phyloP scores from a whole-genome alignment of 2,797 vertebrate genomes.

The Pangasius djambal region DNA sequence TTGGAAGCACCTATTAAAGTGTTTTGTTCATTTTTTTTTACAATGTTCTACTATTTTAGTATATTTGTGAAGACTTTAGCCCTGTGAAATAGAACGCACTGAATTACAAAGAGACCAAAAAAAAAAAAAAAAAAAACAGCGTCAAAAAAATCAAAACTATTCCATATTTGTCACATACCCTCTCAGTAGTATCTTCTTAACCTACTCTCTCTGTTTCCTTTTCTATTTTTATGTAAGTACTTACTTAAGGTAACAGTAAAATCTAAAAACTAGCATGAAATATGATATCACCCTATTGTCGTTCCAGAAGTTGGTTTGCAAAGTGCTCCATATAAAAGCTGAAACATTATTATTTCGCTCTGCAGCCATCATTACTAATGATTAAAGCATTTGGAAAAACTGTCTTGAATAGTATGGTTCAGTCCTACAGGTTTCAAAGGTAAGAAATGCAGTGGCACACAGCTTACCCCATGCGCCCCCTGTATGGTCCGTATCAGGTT shows the following conservation, averaged over 20 bases:
- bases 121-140: background rate
- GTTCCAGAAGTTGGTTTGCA: background rate
- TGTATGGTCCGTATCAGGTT: slow-evolving; percentile 93
- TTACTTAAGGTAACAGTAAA: background rate
- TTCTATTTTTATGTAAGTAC: background rate
- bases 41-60: background rate
- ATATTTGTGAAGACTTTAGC: background rate
- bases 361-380: background rate
- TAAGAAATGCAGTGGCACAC: background rate
- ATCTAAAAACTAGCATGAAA: background rate
- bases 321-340: background rate
- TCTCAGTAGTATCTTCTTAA: background rate
- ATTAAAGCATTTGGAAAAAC: background rate
- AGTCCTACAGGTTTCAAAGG: background rate
- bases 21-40: too few species aligned
- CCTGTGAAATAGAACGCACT: background rate
- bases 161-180: background rate
- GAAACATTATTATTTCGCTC: background rate
- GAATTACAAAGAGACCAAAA: background rate
- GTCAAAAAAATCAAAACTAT: background rate
- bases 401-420: background rate
- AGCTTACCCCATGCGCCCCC: slow-evolving; percentile 92
- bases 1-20: background rate
- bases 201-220: too few species aligned
- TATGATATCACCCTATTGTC: background rate